A percentile compares a stretch with the other conserved stretches of the same genome.
Evolutionary conservation across 2,797 vertebrate species (phyloP).

Genomic region (Meda fulgida): DNA sequence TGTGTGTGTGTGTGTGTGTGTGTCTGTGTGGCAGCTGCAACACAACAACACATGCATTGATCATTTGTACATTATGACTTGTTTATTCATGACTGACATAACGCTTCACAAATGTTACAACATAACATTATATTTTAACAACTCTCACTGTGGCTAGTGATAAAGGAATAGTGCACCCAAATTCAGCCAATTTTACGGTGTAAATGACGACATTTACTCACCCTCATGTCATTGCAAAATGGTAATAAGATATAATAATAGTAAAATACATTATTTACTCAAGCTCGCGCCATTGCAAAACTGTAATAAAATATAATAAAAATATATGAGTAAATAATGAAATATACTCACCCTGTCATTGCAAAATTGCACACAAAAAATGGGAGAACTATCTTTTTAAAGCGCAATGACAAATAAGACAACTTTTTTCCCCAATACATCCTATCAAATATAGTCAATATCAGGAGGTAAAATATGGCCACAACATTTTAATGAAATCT

Average conservation of each 20-base stretch:
- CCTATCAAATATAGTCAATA: neutral
- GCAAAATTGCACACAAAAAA: neutral
- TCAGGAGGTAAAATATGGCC: neutral
- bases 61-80: conserved; percentile 66
- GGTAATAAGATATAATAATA: neutral
- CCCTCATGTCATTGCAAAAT: neutral
- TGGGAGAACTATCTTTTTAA: neutral
- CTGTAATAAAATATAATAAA: neutral
- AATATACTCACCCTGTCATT: neutral
- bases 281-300: neutral
- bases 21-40: conserved; percentile 48
- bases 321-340: neutral
- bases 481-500: conserved; percentile 25
- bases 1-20: conserved; percentile 24
- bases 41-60: conserved; percentile 75
- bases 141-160: neutral
- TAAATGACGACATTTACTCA: neutral
- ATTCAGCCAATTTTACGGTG: neutral
- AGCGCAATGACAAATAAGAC: neutral
- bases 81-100: conserved; percentile 40
- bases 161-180: neutral
- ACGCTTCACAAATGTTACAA: neutral
- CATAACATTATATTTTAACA: conserved; percentile 29
- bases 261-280: neutral
- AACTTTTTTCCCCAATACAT: neutral